These are phyloP conservation scores for Celastrina argiolus DNA, from an alignment of 2,888 invertebrate genomes.

Conservation along the genomic window DNA sequence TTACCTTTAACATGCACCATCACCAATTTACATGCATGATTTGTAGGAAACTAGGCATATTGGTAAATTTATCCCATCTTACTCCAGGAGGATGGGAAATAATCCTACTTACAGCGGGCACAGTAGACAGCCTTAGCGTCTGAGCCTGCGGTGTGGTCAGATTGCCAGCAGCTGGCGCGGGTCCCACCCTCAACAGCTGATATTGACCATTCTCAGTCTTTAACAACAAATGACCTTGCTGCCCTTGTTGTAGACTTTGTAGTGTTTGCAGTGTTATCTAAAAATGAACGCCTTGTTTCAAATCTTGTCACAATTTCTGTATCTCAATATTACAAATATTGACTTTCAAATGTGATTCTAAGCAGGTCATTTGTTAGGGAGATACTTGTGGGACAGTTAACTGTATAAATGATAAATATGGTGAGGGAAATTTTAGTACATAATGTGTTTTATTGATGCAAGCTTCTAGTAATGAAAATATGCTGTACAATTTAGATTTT, in stretches of 20 bases:
- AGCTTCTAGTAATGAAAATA: not conserved
- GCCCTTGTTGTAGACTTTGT: slow-evolving; percentile 90
- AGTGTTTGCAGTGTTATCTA: slow-evolving; percentile 93
- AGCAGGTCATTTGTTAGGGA: slow-evolving; percentile 36
- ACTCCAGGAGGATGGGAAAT: slow-evolving; percentile 42
- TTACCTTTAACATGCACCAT: slow-evolving; percentile 58
- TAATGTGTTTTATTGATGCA: slow-evolving; percentile 1
- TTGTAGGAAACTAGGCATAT: slow-evolving; percentile 49
- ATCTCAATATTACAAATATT: slow-evolving; percentile 11
- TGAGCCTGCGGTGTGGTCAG: slow-evolving; percentile 81
- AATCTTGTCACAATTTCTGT: slow-evolving; percentile 38
- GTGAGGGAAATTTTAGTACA: slow-evolving; percentile 3
- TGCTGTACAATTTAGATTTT: not conserved
- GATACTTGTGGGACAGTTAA: slow-evolving; percentile 23
- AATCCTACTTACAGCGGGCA: slow-evolving; percentile 89
- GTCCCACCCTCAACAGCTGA: slow-evolving; percentile 90
- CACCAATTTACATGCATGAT: slow-evolving; percentile 63
- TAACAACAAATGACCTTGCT: slow-evolving; percentile 92
- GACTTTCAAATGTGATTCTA: slow-evolving; percentile 26
- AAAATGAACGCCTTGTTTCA: slow-evolving; percentile 70
- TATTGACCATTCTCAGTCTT: slow-evolving; percentile 98
- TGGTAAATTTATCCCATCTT: slow-evolving; percentile 29
- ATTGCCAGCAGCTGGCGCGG: slow-evolving; percentile 81
- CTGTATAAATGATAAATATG: slow-evolving; percentile 19
- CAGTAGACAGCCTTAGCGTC: slow-evolving; percentile 90